Evolutionary conservation across 1,140 invertebrate genomes (phyloP), one percentile per base, ranked within the genome.

Genomic region (Lepidurus couesii): DNA sequence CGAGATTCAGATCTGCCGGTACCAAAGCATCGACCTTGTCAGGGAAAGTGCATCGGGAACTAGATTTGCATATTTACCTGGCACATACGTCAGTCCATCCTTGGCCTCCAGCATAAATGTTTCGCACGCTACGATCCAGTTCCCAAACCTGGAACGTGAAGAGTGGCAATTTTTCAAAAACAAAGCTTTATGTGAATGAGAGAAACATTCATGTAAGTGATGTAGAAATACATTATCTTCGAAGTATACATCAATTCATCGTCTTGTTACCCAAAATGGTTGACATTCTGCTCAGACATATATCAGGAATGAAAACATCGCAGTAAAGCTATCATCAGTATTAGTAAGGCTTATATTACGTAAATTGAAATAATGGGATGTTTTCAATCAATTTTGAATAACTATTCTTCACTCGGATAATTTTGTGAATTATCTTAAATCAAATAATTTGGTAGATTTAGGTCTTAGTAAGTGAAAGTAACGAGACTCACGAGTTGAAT

Each of bases 71-170:
- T 42, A 78, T 80, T 85, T 82, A 87, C 86, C 84, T 84, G n/a
- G 85, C 85, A 42, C 86, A 87, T 13, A 87, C 82, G 77, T 87
- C 85, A 9, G 83, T 80, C 85, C 86, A 87, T 2, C 83, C 84
- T n/a, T 83, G 80, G 75, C 84, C 85, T 9, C 80, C 75, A 11
- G 84, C 79, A 7, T 84, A 82, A 43, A 86, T 84, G 24, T 79
- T 82, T 75, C 84, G 84, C 21, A 87, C 83, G 10, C 80, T 79
- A 13, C 82, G 82, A 26, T 87, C 86, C 34, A 87, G 83, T 7
- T 86, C 83, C 53, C 75, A 78, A 47, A 87, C 84, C 86, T 87
- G 80, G 16, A 82, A 84, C 53, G 16, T n/a, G 75, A 11, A 44
- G 10, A 75, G 9, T 26, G 3, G 47, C 10, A 42, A 73, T 73